Conservation (phyloP, 2,797 vertebrate genomes). For the Danionella dracula region DNA sequence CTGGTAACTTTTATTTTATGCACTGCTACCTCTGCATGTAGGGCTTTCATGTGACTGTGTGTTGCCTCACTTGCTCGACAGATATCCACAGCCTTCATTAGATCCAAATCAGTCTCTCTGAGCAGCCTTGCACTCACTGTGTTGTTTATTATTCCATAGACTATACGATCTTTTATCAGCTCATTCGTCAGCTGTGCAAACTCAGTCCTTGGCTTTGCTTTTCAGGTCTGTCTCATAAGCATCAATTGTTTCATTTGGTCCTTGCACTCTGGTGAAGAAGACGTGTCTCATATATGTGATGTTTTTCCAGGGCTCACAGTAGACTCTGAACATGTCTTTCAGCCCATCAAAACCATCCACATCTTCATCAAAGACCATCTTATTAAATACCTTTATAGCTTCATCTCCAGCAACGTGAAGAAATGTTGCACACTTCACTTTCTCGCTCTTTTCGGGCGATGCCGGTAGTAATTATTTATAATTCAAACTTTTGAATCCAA, state of each 20-base stretch:
- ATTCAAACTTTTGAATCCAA: not conserved
- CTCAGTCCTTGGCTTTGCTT: too few species aligned
- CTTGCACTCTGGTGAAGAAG: not conserved
- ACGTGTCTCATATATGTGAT: not conserved
- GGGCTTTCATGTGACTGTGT: too few species aligned
- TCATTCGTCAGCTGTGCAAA: too few species aligned
- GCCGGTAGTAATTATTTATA: not conserved
- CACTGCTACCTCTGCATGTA: too few species aligned
- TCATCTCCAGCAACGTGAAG: not conserved
- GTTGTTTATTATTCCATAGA: too few species aligned
- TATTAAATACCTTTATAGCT: not conserved
- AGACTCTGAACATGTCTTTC: not conserved
- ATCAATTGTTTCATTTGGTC: not conserved
- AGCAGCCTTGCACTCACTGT: too few species aligned
- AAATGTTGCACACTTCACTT: not conserved
- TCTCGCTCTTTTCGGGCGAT: not conserved
- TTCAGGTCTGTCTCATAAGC: not conserved
- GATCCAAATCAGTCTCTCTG: too few species aligned
- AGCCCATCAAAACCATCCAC: not conserved
- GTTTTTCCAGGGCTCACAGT: not conserved
- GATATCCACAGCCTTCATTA: too few species aligned
- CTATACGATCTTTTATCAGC: too few species aligned
- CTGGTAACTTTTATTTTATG: too few species aligned
- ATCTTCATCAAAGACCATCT: not conserved
- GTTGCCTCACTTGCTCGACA: too few species aligned